Evolutionary conservation across 2,113 vertebrate genomes (phyloP), one percentile per base, ranked within the genome.

Genomic region (Mirza zaza): DNA sequence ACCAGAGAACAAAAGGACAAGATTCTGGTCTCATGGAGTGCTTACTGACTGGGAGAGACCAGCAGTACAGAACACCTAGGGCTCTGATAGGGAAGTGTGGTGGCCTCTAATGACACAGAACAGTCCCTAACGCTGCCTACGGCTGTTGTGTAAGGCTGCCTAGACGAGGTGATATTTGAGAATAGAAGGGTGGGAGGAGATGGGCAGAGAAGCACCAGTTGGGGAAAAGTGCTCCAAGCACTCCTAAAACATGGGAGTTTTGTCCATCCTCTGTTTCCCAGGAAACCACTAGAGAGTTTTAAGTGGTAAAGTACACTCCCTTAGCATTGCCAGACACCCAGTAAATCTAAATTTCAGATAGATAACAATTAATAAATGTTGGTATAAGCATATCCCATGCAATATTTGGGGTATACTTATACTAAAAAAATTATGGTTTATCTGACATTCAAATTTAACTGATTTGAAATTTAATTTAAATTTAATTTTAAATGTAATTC

Each of bases 401-500:
- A 52, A 55, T 84, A 87, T 59, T 89, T 82, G 89, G n/a, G 48
- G 67, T 50, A 57, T 52, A n/a, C 21, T 92, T 68, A 79, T 14
- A 81, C 27, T 61, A 87, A 87, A 67, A 29, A 86, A 36, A 73
- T 61, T 75, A 17, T 36, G 34, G 10, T 73, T 92, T 81, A 82
- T 48, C 52, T 67, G 63, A 92, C 89, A 87, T 92, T 94, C 36
- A 82, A 80, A 73, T 94, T 59, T 91, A 79, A 80, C 48, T 52
- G 59, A 80, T 29, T 80, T 80, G 75, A 70, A 87, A 59, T 71
- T 55, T 75, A 65, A 59, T 57, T 87, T 75, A 65, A 59, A 48
- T 87, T 48, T 70, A 59, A 52, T 52, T 84, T 77, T 48, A 88
- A 79, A 55, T 61, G 90, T 70, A 92, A 82, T 91, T 95, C 55